Evolutionary conservation across 2,113 vertebrate genomes (phyloP), one percentile per base, ranked within the genome.

Genomic region (Chaetodon auriga): DNA sequence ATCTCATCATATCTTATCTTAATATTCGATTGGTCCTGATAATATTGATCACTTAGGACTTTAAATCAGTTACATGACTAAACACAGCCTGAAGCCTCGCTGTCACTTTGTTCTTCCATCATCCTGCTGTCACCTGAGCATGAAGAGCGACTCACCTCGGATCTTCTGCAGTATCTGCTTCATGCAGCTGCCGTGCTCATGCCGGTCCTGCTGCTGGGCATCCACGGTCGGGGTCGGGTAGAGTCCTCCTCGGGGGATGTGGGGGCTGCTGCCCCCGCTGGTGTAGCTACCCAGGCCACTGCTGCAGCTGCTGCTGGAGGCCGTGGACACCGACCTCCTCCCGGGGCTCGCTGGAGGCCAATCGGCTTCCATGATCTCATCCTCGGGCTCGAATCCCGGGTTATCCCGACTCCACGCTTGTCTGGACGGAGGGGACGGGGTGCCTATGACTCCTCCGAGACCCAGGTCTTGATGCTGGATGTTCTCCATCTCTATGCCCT

Each of bases 361-460:
- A 93, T 95, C 96, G 74, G 96, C 96, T 68, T 96, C 95, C 92
- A 97, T 95, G 78, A 97, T 96, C 84, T 96, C 97, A 16, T 98
- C 97, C 89, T 97, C 97, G 1, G 97, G 95, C 81, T 99, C 98
- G 66, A 98, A 99, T 3, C 96, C 97, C 0, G 97, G 97, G 91
- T 99, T 99, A 18, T 98, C 97, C 21, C 97, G 95, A 89, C 98
- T 99, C 98, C 98, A 99, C 0, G 97, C 97, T 89, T 99, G 97
- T 77, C 97, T 93, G 16, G 97, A 99, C 6, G 95, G 95, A 7
- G 97, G 96, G 7, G 96, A 96, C 3, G 96, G 96, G 0, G 95
- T 94, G 4, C 87, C 93, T 4, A 90, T 82, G n/a, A 92, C 92
- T 46, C 95, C 95, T 36, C 96, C 93, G 36, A 94, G 93, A 7